phyloP scores from a whole-genome alignment of 1,140 invertebrate species.

The Caerostris darwini region DNA sequence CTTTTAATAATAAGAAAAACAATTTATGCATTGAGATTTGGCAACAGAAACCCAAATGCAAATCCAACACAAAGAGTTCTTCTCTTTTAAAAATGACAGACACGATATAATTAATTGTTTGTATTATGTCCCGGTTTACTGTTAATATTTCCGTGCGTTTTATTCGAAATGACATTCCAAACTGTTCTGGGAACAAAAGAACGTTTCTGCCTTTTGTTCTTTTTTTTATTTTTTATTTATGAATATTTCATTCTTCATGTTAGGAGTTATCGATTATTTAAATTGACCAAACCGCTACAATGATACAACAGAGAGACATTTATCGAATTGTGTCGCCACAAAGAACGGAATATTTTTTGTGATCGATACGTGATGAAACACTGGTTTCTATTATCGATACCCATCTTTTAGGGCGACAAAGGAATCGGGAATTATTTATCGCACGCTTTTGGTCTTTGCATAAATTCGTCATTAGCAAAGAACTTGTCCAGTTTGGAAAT shows the following conservation, averaged over 20 bases:
- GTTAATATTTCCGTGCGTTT: constrained; percentile 14
- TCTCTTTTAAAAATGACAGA: neutral
- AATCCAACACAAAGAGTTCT: neutral
- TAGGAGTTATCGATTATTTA: constrained; percentile 2
- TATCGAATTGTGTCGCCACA: neutral
- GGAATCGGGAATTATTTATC: neutral
- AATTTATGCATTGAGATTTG: neutral
- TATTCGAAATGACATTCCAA: constrained; percentile 9
- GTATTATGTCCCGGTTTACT: neutral
- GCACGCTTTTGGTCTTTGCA: neutral
- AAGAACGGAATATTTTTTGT: neutral
- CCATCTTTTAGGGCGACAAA: neutral
- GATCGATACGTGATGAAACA: constrained; percentile 18
- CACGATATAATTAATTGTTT: neutral
- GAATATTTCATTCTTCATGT: neutral
- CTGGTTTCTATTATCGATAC: neutral
- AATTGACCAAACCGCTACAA: neutral
- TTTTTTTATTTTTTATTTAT: neutral
- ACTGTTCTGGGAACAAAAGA: neutral
- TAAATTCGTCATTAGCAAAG: neutral
- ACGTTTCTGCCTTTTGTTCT: neutral
- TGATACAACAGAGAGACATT: neutral
- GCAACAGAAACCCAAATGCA: neutral
- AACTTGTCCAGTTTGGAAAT: neutral
- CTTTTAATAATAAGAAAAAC: neutral